phyloP scores from a whole-genome alignment of 2,888 invertebrate genomes.

The Synanthedon vespiformis region DNA sequence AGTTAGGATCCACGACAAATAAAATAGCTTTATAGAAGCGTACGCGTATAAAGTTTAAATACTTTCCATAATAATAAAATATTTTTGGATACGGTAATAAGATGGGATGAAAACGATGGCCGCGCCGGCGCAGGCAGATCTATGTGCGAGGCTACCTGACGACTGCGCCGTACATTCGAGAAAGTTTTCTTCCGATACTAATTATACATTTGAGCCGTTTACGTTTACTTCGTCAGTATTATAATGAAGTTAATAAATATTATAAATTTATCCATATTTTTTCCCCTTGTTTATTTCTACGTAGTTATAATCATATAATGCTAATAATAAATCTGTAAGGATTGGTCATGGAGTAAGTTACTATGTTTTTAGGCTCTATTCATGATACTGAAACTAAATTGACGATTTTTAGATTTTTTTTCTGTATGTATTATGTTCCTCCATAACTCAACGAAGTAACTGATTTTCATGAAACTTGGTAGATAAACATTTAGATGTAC shows the following conservation, averaged over 20 bases:
- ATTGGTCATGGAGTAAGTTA: too few species aligned
- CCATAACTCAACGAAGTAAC: too few species aligned
- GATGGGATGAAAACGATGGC: conserved; percentile 61
- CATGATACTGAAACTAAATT: too few species aligned
- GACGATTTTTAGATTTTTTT: too few species aligned
- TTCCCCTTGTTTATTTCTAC: conserved; percentile 2
- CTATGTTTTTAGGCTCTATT: too few species aligned
- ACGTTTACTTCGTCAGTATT: conserved; percentile 30
- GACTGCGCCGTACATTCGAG: conserved; percentile 21
- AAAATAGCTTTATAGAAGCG: conserved; percentile 56
- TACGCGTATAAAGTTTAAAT: conserved; percentile 51
- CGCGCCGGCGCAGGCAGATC: conserved; percentile 42
- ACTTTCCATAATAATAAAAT: conserved; percentile 62
- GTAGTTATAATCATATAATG: too few species aligned
- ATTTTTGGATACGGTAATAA: conserved; percentile 62
- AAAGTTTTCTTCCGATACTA: conserved; percentile 29
- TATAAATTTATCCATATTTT: conserved; percentile 4
- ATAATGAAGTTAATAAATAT: too few species aligned
- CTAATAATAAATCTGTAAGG: too few species aligned
- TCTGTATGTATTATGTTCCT: too few species aligned
- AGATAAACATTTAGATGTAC: too few species aligned
- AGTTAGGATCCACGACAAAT: conserved; percentile 51
- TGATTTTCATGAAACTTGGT: too few species aligned
- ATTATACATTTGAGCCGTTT: conserved; percentile 13
- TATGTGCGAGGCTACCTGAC: conserved; percentile 52